Evolutionary conservation across 2,113 vertebrate species (phyloP).

Genomic region (Pterocles gutturalis): DNA sequence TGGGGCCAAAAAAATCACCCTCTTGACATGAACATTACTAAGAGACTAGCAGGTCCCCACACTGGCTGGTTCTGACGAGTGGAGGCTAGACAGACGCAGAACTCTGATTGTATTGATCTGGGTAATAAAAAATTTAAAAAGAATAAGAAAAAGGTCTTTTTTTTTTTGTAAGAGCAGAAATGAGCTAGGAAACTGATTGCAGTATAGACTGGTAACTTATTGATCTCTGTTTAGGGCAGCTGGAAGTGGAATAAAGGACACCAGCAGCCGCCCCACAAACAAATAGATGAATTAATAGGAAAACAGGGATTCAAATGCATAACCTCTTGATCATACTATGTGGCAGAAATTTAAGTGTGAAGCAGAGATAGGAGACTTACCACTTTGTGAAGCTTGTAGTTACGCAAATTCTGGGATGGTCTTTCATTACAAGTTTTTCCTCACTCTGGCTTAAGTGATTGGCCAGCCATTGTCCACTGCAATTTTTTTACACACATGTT

Average conservation of each 20-base stretch:
- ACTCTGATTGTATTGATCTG: slow-evolving; percentile 55
- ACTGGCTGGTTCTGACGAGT: not conserved
- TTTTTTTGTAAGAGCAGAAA: not conserved
- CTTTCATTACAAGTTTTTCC: not conserved
- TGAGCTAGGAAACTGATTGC: slow-evolving; percentile 31
- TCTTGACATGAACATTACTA: not conserved
- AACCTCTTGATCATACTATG: not conserved
- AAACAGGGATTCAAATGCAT: not conserved
- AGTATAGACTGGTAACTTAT: slow-evolving; percentile 5
- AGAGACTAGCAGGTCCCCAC: not conserved
- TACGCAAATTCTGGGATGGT: not conserved
- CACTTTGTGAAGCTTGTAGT: not conserved
- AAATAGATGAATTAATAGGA: not conserved
- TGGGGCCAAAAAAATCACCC: not conserved
- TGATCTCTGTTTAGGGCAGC: slow-evolving; percentile 12
- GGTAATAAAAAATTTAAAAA: slow-evolving; percentile 65
- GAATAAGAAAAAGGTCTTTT: not conserved
- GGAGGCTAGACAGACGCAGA: slow-evolving; percentile 22
- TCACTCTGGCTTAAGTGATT: not conserved
- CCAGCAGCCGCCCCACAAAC: not conserved
- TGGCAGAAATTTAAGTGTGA: not conserved
- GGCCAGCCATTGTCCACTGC: not conserved
- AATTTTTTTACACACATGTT: not conserved
- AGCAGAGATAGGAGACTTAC: not conserved
- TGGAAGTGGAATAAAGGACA: slow-evolving; percentile 15